These are phyloP conservation scores for Apodemus speciosus DNA, from an alignment of 2,113 vertebrate species.

Conservation along the genomic window DNA sequence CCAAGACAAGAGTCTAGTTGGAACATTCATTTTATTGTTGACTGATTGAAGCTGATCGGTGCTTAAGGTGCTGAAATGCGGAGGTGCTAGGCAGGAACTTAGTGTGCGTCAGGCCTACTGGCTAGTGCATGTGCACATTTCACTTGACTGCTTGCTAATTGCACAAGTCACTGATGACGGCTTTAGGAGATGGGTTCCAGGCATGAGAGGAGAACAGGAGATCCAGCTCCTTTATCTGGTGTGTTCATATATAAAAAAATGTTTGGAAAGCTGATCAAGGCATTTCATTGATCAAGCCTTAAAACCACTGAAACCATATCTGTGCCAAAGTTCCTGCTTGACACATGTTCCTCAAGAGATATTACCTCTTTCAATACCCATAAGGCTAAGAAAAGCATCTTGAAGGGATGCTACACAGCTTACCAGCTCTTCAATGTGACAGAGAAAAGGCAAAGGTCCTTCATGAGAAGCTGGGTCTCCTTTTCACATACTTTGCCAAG, in stretches of 20 bases:
- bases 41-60: slow-evolving; percentile 58
- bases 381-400: slow-evolving; percentile 63
- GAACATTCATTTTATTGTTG: slow-evolving; percentile 78
- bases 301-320: slow-evolving; percentile 65
- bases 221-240: slow-evolving; percentile 77
- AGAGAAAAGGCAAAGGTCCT: slow-evolving; percentile 67
- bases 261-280: slow-evolving; percentile 70
- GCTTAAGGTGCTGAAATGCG: slow-evolving; percentile 67
- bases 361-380: slow-evolving; percentile 58
- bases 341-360: slow-evolving; percentile 69
- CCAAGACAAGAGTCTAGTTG: slow-evolving; percentile 72
- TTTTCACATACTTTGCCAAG: slow-evolving; percentile 61
- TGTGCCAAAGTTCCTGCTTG: slow-evolving; percentile 73
- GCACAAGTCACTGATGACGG: slow-evolving; percentile 49
- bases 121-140: slow-evolving; percentile 52
- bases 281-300: slow-evolving; percentile 75
- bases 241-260: slow-evolving; percentile 60
- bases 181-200: slow-evolving; percentile 43
- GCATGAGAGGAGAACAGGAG: slow-evolving; percentile 68
- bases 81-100: slow-evolving; percentile 46
- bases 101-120: slow-evolving; percentile 23
- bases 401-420: slow-evolving; percentile 39
- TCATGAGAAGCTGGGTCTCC: slow-evolving; percentile 67
- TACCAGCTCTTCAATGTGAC: slow-evolving; percentile 60
- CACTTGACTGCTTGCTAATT: slow-evolving; percentile 55